Evolutionary conservation across 2,113 vertebrate species (phyloP), one percentile per base, ranked within the genome.

Genomic region (Meles meles): DNA sequence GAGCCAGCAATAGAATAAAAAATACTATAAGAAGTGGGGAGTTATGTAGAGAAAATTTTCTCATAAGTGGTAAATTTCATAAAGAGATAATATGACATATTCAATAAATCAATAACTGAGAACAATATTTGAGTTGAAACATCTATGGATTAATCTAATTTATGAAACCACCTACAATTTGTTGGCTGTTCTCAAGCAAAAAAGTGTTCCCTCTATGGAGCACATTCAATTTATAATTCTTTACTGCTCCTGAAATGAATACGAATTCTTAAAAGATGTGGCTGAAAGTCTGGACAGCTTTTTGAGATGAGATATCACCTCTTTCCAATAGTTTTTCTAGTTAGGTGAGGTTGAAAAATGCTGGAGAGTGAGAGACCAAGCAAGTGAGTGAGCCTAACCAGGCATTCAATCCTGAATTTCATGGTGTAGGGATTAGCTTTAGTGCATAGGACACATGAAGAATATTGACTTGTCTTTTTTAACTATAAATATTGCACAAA

Each of bases 51-150:
- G 90, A 87, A 93, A 77, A 76, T 93, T 65, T 94, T 96, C 42
- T 96, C 82, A 52, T 87, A 96, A 93, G 2, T 3, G 34, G 80
- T 96, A 89, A 63, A 95, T 92, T 94, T 97, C 81, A 93, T 27
- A 72, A 63, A 47, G 42, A 97, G 84, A 91, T 72, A 94, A 97
- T 92, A 44, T 96, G 89, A 84, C 92, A 96, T 94, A 67, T 95
- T 80, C 65, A 96, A 96, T 97, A 91, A 95, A 86, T 98, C 97
- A 97, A 21, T 91, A 89, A 65, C 17, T 57, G 76, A 96, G 72
- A 93, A 57, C 47, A 96, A 37, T 97, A 83, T 83, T 93, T 96
- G 55, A 55, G 90, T 90, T 91, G 95, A 92, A 97, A 94, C 27
- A 90, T 74, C 65, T 80, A 23, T 83, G 37, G 37, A 34, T 91